phyloP scores from a whole-genome alignment of 2,888 invertebrate genomes.

The Hypomecis punctinalis region DNA sequence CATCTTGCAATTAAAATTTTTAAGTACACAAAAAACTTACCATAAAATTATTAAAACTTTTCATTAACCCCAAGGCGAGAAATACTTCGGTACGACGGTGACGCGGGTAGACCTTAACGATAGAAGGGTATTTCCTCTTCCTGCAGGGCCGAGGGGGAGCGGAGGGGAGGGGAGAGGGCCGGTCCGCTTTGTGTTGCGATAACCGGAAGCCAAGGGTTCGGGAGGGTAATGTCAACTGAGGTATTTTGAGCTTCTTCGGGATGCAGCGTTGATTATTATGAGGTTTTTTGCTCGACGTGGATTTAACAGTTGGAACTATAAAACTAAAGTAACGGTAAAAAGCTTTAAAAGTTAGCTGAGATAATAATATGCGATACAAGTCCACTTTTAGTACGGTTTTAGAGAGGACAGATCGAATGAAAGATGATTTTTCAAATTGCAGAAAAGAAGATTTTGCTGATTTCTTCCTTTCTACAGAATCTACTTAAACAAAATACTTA shows the following conservation, averaged over 20 bases:
- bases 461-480: too few relatives aligned
- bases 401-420: too few relatives aligned
- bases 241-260: constrained; percentile 79
- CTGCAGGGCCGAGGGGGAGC: constrained; percentile 67
- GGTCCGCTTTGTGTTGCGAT: constrained; percentile 81
- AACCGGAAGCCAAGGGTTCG: constrained; percentile 83
- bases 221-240: constrained; percentile 83
- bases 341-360: neutral
- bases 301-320: neutral
- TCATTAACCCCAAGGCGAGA: constrained; percentile 56
- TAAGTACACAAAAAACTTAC: constrained; percentile 11
- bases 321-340: neutral
- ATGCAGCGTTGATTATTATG: constrained; percentile 70
- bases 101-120: constrained; percentile 80
- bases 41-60: constrained; percentile 42
- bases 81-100: constrained; percentile 70
- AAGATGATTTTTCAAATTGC: too few relatives aligned
- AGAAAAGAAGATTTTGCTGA: too few relatives aligned
- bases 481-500: too few relatives aligned
- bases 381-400: too few relatives aligned
- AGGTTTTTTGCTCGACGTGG: constrained; percentile 35
- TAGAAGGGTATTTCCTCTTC: constrained; percentile 83
- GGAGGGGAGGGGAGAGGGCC: constrained; percentile 54
- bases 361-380: too few relatives aligned
- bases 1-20: constrained; percentile 3